Percentiles rank a stretch among this genome's conserved stretches.
Evolutionary conservation across 2,113 vertebrate species (phyloP).

Genomic region (Todiramphus saurophagus): DNA sequence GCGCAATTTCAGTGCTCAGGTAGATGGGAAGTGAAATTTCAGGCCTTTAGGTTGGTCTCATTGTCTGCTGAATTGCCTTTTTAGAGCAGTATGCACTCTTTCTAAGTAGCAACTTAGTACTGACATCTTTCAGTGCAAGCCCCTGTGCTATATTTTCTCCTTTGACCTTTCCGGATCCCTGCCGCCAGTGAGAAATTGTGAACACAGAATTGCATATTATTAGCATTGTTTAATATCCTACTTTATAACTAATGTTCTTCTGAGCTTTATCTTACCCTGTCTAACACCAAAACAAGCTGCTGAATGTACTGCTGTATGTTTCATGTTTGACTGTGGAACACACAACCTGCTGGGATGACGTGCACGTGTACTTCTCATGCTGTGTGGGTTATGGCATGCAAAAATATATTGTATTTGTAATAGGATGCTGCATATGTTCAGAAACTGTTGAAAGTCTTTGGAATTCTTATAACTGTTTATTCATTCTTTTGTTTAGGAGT

Average conservation of each 20-base stretch:
- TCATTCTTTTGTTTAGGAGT: constrained; percentile 72
- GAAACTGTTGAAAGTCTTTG: neutral
- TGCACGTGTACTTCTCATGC: neutral
- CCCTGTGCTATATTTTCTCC: neutral
- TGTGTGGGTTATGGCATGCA: neutral
- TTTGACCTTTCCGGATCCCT: neutral
- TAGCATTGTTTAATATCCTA: neutral
- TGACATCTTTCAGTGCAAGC: neutral
- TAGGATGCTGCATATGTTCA: neutral
- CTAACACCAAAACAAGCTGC: neutral
- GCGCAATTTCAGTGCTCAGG: neutral
- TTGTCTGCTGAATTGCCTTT: neutral
- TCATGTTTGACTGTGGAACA: neutral
- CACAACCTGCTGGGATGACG: neutral
- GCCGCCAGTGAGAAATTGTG: neutral
- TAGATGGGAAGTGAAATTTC: neutral
- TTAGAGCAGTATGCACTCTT: neutral
- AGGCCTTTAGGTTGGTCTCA: neutral
- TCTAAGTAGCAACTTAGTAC: neutral
- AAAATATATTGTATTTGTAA: neutral
- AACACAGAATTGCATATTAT: neutral
- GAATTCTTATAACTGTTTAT: constrained; percentile 68
- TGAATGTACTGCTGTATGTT: neutral
- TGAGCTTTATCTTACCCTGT: neutral
- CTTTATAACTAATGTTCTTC: neutral